Evolutionary conservation across 1,140 invertebrate genomes (phyloP).

Genomic region (Calliopsis andreniformis): DNA sequence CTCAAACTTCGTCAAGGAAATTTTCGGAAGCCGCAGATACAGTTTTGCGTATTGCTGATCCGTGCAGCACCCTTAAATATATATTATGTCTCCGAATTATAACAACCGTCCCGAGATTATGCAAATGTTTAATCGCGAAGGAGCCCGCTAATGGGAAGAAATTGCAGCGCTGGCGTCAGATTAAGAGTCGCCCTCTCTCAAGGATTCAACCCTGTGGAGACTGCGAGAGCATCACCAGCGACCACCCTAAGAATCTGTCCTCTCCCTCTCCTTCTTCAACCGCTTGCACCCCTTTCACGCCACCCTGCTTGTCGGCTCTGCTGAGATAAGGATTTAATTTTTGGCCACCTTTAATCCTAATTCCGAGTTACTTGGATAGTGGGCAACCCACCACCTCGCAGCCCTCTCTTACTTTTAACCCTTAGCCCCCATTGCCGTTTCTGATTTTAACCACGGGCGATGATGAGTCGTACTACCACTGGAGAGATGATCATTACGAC

Average conservation of each 20-base stretch:
- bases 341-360: slow-evolving; percentile 79
- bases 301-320: slow-evolving; percentile 57
- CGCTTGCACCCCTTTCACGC: slow-evolving; percentile 65
- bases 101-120: slow-evolving; percentile 76
- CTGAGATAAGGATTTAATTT: slow-evolving; percentile 79
- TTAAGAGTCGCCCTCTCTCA: slow-evolving; percentile 72
- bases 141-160: slow-evolving; percentile 79
- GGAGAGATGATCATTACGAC: slow-evolving; percentile 12
- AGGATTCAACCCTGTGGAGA: slow-evolving; percentile 48
- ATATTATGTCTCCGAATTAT: slow-evolving; percentile 68
- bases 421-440: not conserved
- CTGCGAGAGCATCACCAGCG: slow-evolving; percentile 35
- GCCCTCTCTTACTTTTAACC: not conserved
- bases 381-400: slow-evolving; percentile 28
- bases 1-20: not conserved
- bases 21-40: slow-evolving; percentile 31
- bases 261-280: slow-evolving; percentile 56
- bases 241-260: slow-evolving; percentile 60
- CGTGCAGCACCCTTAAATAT: slow-evolving; percentile 56
- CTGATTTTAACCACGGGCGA: slow-evolving; percentile 15
- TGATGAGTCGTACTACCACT: not conserved
- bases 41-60: slow-evolving; percentile 55
- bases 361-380: slow-evolving; percentile 69
- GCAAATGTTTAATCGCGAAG: slow-evolving; percentile 80
- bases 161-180: slow-evolving; percentile 79